These are phyloP conservation scores for Tarsius wallacei DNA, from an alignment of 2,797 vertebrate genomes.

Conservation along the genomic window DNA sequence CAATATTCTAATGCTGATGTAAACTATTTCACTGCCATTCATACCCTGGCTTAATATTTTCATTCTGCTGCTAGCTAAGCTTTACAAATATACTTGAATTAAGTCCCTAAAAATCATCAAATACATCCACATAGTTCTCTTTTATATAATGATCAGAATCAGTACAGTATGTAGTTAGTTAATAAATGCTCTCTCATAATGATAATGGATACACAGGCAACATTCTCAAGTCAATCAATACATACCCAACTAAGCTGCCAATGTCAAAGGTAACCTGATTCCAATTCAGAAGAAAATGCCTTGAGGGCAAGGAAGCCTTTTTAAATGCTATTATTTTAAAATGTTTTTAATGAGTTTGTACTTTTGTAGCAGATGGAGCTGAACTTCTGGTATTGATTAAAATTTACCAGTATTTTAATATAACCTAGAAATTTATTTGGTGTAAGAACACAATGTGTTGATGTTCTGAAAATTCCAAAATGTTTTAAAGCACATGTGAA, in stretches of 20 bases:
- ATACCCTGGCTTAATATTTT: conserved; percentile 30
- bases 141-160: not conserved
- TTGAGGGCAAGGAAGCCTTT: conserved; percentile 31
- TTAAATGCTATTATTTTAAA: conserved; percentile 62
- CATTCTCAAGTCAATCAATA: not conserved
- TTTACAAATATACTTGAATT: conserved; percentile 7
- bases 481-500: conserved; percentile 45
- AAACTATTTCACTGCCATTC: conserved; percentile 17
- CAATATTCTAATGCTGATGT: not conserved
- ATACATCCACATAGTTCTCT: not conserved
- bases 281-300: conserved; percentile 19
- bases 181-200: not conserved
- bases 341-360: conserved; percentile 56
- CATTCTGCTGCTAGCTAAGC: not conserved
- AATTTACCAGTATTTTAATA: conserved; percentile 50
- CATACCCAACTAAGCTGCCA: not conserved
- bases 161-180: not conserved
- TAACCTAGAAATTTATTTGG: not conserved
- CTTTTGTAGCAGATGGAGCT: conserved; percentile 42
- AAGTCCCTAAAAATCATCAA: conserved; percentile 10
- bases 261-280: conserved; percentile 36
- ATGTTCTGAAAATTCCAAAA: conserved; percentile 9
- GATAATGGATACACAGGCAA: not conserved
- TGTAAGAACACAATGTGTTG: not conserved
- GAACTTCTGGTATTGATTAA: conserved; percentile 66